These are phyloP conservation scores for Lampris megalopsis DNA, from an alignment of 2,113 vertebrate genomes.

Conservation along the genomic window DNA sequence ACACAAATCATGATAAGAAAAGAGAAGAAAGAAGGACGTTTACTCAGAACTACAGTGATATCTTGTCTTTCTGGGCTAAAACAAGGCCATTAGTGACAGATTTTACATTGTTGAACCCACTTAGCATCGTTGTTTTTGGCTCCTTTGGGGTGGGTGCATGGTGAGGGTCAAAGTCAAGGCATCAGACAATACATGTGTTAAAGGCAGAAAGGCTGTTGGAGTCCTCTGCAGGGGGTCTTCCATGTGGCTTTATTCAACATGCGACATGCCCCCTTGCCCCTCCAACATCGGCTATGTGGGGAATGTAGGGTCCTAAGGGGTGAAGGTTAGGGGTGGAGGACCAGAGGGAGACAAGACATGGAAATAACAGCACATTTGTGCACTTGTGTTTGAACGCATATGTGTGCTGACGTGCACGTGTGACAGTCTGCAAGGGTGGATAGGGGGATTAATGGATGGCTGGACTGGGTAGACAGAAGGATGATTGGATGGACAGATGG, in stretches of 20 bases:
- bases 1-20: too few relatives aligned
- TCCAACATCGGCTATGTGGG: constrained; percentile 51
- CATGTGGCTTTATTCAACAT: constrained; percentile 52
- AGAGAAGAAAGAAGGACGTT: too few relatives aligned
- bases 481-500: background rate
- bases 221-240: constrained; percentile 31
- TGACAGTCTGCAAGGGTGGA: background rate
- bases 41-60: too few relatives aligned
- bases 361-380: constrained; percentile 61
- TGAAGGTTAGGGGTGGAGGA: constrained; percentile 66
- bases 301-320: constrained; percentile 62
- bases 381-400: constrained; percentile 44
- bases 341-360: constrained; percentile 40
- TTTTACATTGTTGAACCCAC: too few relatives aligned
- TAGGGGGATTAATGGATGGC: background rate
- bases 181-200: constrained; percentile 66
- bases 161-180: constrained; percentile 77
- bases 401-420: background rate
- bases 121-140: constrained; percentile 28
- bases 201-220: constrained; percentile 1
- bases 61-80: too few relatives aligned
- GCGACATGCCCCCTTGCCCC: constrained; percentile 53
- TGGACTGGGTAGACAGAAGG: background rate
- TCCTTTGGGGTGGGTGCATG: constrained; percentile 5
- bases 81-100: background rate